These are phyloP conservation scores for Acanthoscelides obtectus DNA, from an alignment of 2,888 invertebrate species.

Conservation along the genomic window DNA sequence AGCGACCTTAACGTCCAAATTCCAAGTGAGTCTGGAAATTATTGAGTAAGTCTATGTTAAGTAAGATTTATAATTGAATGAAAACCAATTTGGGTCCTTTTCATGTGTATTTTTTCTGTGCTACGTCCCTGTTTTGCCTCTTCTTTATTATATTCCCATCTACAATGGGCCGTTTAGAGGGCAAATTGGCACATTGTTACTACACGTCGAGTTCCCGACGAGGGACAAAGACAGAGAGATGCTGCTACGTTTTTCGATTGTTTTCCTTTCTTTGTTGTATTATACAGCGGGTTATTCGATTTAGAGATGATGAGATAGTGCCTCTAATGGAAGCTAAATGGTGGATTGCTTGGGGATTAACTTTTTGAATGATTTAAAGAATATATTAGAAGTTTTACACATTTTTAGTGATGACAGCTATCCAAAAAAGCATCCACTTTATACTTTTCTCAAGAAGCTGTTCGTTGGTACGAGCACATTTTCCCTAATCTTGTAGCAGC, in stretches of 20 bases:
- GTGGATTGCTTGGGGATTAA: constrained; percentile 19
- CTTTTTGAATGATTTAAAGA: constrained; percentile 18
- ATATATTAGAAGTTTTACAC: too few relatives aligned
- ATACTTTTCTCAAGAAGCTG: too few relatives aligned
- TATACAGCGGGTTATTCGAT: constrained; percentile 32
- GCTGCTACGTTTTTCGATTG: constrained; percentile 29
- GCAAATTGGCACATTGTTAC: constrained; percentile 45
- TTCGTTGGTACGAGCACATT: too few relatives aligned
- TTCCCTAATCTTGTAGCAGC: too few relatives aligned
- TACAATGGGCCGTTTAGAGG: constrained; percentile 42
- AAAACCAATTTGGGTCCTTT: too few relatives aligned
- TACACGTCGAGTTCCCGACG: constrained; percentile 1
- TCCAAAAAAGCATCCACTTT: too few relatives aligned
- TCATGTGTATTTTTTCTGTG: not conserved
- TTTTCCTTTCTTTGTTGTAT: constrained; percentile 36
- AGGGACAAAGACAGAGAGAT: not conserved
- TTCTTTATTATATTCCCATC: constrained; percentile 41
- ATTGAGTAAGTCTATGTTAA: too few relatives aligned
- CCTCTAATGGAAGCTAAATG: constrained; percentile 38
- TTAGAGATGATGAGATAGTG: constrained; percentile 34
- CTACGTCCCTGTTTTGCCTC: not conserved
- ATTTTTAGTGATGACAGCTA: too few relatives aligned
- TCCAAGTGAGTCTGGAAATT: too few relatives aligned
- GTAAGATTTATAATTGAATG: too few relatives aligned
- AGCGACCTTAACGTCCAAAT: too few relatives aligned